Conservation (phyloP, 2,888 invertebrate genomes). For the Drosophila barbarae region DNA sequence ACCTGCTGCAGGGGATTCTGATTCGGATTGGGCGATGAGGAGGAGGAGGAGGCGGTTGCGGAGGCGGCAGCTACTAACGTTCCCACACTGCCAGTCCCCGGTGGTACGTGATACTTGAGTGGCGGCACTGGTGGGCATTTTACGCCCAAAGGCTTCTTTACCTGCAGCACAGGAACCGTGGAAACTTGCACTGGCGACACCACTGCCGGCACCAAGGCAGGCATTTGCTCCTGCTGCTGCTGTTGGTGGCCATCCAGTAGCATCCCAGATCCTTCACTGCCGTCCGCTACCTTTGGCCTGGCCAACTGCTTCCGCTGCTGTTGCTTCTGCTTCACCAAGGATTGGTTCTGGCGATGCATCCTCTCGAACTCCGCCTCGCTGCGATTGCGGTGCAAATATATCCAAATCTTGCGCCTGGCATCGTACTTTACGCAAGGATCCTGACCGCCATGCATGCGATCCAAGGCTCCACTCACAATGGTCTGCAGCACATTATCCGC, state of each 20-base stretch:
- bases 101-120: slow-evolving; percentile 74
- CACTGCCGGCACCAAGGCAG: slow-evolving; percentile 73
- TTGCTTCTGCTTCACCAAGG: slow-evolving; percentile 82
- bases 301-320: slow-evolving; percentile 61
- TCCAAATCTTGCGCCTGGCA: slow-evolving; percentile 94
- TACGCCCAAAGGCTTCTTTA: slow-evolving; percentile 51
- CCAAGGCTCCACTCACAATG: slow-evolving; percentile 93
- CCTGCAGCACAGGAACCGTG: slow-evolving; percentile 23
- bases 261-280: not conserved
- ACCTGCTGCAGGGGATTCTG: slow-evolving; percentile 21
- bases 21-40: not conserved
- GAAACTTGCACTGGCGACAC: slow-evolving; percentile 33
- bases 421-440: slow-evolving; percentile 97
- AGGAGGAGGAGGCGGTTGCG: not conserved
- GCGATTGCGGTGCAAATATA: slow-evolving; percentile 92
- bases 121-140: slow-evolving; percentile 76
- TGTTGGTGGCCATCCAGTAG: not conserved
- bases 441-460: slow-evolving; percentile 91
- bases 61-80: slow-evolving; percentile 12
- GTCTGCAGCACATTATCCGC: slow-evolving; percentile 82
- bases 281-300: slow-evolving; percentile 50
- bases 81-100: slow-evolving; percentile 19
- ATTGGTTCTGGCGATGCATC: slow-evolving; percentile 85
- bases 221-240: slow-evolving; percentile 42
- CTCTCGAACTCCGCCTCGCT: slow-evolving; percentile 83